Evolutionary conservation across 1,140 invertebrate genomes (phyloP).

Genomic region (Pteromalus puparum): DNA sequence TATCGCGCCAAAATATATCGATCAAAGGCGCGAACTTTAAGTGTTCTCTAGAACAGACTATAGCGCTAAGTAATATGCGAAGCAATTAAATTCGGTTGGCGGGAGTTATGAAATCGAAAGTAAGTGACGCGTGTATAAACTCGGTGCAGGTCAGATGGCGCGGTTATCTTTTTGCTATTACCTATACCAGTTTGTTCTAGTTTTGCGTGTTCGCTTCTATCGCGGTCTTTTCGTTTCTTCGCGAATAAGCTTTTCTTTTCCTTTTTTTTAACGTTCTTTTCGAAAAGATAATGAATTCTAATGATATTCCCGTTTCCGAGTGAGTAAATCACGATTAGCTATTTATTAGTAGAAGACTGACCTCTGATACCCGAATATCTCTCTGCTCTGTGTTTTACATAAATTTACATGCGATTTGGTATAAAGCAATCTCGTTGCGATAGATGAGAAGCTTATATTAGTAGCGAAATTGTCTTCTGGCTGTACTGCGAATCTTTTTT

Average conservation of each 20-base stretch:
- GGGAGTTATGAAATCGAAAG: constrained; percentile 46
- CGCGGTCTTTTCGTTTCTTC: constrained; percentile 13
- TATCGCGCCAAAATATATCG: neutral
- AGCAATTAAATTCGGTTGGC: constrained; percentile 46
- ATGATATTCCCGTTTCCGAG: too few relatives aligned
- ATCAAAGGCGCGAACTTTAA: neutral
- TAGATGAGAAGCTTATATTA: too few relatives aligned
- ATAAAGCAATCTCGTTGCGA: too few relatives aligned
- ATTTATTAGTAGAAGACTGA: neutral
- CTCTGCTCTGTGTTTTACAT: neutral
- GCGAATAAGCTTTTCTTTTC: too few relatives aligned
- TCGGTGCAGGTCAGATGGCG: constrained; percentile 17
- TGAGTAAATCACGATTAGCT: neutral
- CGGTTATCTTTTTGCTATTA: constrained; percentile 38
- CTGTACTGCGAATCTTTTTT: neutral
- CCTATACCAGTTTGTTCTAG: constrained; percentile 14
- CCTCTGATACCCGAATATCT: neutral
- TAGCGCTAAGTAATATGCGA: constrained; percentile 7
- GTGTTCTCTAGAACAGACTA: neutral
- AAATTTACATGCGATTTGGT: neutral
- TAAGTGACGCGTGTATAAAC: constrained; percentile 15
- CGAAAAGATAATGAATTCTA: too few relatives aligned
- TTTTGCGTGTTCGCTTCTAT: neutral
- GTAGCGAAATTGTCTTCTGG: too few relatives aligned
- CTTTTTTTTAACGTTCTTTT: too few relatives aligned